These are phyloP conservation scores for Phocides pigmalion DNA, from an alignment of 1,140 invertebrate genomes.

Conservation along the genomic window DNA sequence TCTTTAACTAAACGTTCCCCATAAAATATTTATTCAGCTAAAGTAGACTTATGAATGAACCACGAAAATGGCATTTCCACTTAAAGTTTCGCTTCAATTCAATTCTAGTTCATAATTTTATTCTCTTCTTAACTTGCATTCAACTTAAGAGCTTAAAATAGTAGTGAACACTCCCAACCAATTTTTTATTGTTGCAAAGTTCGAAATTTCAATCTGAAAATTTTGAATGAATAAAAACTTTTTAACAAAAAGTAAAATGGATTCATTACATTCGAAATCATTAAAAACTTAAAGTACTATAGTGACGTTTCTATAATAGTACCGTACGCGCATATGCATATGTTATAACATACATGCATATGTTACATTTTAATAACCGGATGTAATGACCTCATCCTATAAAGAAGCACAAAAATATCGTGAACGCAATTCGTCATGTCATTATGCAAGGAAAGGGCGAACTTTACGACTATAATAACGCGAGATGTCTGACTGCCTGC, in stretches of 20 bases:
- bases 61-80: conserved; percentile 41
- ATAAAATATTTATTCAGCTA: conserved; percentile 21
- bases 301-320: no score
- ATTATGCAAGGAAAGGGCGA: conserved; percentile 83
- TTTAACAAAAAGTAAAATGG: no score
- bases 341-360: background rate
- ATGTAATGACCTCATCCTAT: conserved; percentile 73
- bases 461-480: conserved; percentile 83
- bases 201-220: conserved; percentile 33
- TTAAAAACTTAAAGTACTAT: no score
- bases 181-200: conserved; percentile 38
- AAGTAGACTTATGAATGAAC: conserved; percentile 35
- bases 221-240: no score
- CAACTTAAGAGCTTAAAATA: conserved; percentile 72
- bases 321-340: no score
- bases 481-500: conserved; percentile 77
- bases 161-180: conserved; percentile 54
- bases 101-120: conserved; percentile 67
- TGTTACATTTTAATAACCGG: conserved; percentile 26
- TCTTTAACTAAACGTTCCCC: conserved; percentile 1
- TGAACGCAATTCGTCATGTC: conserved; percentile 81
- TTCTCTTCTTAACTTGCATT: conserved; percentile 69
- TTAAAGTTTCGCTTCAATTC: conserved; percentile 63
- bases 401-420: conserved; percentile 80
- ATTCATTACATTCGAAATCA: no score